Evolutionary conservation across 2,113 vertebrate genomes (phyloP), one percentile per base, ranked within the genome.

Genomic region (Entosphenus tridentatus): DNA sequence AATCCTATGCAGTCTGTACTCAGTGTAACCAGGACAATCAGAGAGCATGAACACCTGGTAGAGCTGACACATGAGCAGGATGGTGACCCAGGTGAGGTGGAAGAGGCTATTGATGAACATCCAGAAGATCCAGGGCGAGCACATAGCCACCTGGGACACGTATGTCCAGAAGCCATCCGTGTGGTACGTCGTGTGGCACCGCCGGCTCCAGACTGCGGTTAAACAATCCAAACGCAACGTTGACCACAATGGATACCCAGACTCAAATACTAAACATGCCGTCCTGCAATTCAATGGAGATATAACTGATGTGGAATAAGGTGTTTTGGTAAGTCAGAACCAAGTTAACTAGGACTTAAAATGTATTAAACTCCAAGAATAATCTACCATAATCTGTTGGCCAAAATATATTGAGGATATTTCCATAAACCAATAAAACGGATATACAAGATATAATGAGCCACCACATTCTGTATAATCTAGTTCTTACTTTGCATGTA

Each of bases 81-180:
- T 89, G 8, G 88, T 89, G 72, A 98, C 93, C 93, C 93, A 98
- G 87, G 96, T 86, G 76, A 98, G 90, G 79, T 98, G 93, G 79
- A 98, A 98, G 71, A 95, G 71, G 74, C 93, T 98, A 80, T 98
- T 98, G 65, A 98, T 78, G 77, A 98, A 98, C 93, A 98, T 98
- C 93, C 93, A 98, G 75, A 98, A 97, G 85, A 98, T 93, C 93
- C 93, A 98, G 0, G 93, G 89, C 2, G 93, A 98, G 77, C 89
- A 98, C 56, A 89, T 88, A 70, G 92, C 91, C 68, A 98, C 95
- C 74, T 98, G 88, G 54, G 90, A 95, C 75, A 96, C 75, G 0
- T 96, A 98, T 11, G 89, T 84, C 93, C 93, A 98, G 76, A 96
- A 88, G 10, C 93, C 93, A 68, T 98, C 92, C 79, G 86, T 88